These are phyloP conservation scores for Poecilia picta DNA, from an alignment of 2,797 vertebrate genomes.

Conservation along the genomic window DNA sequence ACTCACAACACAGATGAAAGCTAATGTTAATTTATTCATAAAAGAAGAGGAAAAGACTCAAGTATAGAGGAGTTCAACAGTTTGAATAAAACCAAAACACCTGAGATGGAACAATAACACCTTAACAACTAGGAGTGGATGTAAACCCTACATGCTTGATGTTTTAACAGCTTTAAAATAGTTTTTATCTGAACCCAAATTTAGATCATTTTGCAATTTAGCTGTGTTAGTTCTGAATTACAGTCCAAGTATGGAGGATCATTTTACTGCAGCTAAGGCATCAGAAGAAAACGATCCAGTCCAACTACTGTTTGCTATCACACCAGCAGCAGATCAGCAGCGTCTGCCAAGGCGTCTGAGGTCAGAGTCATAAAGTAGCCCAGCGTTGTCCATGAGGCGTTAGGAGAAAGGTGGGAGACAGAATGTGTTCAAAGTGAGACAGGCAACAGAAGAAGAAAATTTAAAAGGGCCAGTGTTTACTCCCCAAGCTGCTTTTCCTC, in stretches of 20 bases:
- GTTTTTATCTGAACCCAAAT: not conserved
- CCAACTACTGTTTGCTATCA: slow-evolving; percentile 52
- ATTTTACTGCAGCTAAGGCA: slow-evolving; percentile 19
- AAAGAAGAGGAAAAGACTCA: slow-evolving; percentile 47
- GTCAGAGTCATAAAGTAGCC: slow-evolving; percentile 69
- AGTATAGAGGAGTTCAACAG: slow-evolving; percentile 58
- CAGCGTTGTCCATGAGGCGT: slow-evolving; percentile 52
- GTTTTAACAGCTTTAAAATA: not conserved
- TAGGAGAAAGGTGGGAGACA: slow-evolving; percentile 41
- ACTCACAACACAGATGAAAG: slow-evolving; percentile 28
- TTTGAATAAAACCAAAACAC: slow-evolving; percentile 46
- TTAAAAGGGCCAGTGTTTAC: slow-evolving; percentile 71
- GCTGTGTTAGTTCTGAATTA: not conserved
- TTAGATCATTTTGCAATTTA: not conserved
- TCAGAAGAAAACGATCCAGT: slow-evolving; percentile 42
- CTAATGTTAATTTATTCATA: slow-evolving; percentile 66
- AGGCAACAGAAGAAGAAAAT: slow-evolving; percentile 42
- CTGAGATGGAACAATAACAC: slow-evolving; percentile 49
- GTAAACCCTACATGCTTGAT: slow-evolving; percentile 14
- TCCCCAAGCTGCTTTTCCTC: slow-evolving; percentile 72
- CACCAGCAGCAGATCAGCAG: slow-evolving; percentile 43
- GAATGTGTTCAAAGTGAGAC: slow-evolving; percentile 26
- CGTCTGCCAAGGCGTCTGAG: slow-evolving; percentile 62
- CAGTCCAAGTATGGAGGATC: slow-evolving; percentile 27
- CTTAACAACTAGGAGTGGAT: slow-evolving; percentile 13